Evolutionary conservation across 2,888 invertebrate species (phyloP), one percentile per base, ranked within the genome.

Genomic region (Nineta flava): DNA sequence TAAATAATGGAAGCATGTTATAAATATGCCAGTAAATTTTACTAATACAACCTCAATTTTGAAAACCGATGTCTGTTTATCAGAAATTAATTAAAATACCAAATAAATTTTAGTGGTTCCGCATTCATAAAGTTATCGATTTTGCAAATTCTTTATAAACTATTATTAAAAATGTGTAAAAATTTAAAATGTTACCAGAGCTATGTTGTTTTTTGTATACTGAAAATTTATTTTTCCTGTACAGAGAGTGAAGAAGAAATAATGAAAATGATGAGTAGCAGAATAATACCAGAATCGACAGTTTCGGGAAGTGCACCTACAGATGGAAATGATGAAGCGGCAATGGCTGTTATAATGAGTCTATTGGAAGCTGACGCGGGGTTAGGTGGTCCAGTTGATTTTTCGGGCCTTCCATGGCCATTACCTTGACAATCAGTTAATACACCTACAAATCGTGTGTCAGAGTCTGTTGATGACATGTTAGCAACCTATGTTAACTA

Each of bases 331-430:
- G 87, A 90, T 57, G 91, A 91, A 62, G 88, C 90, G 2, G 87
- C 88, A 5, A 90, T 91, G 87, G 87, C 90, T 1, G 88, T 90
- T 55, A 87, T 91, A 57, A 90, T 91, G 90, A 88, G 86, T 63
- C 74, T 91, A 19, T 68, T 91, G 43, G 91, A 91, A 65, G 90
- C 88, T 0, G 91, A 91, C 63, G 88, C 88, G 0, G 91, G 90
- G 0, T 74, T 91, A 31, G 90, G 88, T 3, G 88, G 87, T 1
- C 87, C 87, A 0, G 84, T 88, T 35, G 90, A 90, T 69, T 87
- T 87, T 66, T 82, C 85, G 9, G 85, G 86, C 31, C 67, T 90
- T 17, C 88, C 90, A 1, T 90, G 90, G 90, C 87, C 87, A 0
- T 69, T 88, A 48, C 84, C 85, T 16, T 86, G 62, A 67, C 56